phyloP scores from a whole-genome alignment of 2,888 invertebrate genomes.

The Ecdyonurus torrentis region DNA sequence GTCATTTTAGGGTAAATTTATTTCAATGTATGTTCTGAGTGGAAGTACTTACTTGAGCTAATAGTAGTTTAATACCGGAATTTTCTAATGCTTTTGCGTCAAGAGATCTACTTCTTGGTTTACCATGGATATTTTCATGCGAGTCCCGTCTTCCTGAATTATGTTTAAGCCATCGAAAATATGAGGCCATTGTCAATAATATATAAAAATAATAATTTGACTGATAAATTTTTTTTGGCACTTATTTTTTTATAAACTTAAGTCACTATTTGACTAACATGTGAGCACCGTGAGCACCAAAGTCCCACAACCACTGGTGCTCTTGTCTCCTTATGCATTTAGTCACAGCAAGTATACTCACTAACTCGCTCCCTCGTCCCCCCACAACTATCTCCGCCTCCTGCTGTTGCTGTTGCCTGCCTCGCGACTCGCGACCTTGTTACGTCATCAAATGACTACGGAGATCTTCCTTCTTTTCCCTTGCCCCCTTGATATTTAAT shows the following conservation, averaged over 20 bases:
- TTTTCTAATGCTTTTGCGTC: constrained; percentile 53
- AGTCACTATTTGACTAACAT: background rate
- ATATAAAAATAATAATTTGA: too few species aligned
- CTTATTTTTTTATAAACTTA: too few species aligned
- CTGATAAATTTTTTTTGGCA: too few species aligned
- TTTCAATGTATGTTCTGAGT: too few species aligned
- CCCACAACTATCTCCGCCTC: background rate
- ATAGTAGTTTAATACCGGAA: constrained; percentile 43
- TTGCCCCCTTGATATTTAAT: background rate
- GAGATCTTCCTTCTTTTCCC: background rate
- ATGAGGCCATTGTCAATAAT: constrained; percentile 46
- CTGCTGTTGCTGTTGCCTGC: background rate
- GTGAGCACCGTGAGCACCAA: background rate
- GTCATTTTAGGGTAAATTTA: too few species aligned
- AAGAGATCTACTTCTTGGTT: constrained; percentile 54
- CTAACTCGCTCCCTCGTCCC: background rate
- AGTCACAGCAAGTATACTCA: background rate
- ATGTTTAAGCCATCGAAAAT: constrained; percentile 51
- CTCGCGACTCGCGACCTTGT: background rate
- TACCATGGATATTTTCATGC: constrained; percentile 31
- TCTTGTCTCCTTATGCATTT: background rate
- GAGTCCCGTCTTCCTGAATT: constrained; percentile 33
- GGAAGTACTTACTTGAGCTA: constrained; percentile 32
- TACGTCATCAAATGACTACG: background rate
- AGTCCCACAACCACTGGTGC: background rate